These are phyloP conservation scores for Pogonus chalceus DNA, from an alignment of 1,140 invertebrate species.

Conservation along the genomic window DNA sequence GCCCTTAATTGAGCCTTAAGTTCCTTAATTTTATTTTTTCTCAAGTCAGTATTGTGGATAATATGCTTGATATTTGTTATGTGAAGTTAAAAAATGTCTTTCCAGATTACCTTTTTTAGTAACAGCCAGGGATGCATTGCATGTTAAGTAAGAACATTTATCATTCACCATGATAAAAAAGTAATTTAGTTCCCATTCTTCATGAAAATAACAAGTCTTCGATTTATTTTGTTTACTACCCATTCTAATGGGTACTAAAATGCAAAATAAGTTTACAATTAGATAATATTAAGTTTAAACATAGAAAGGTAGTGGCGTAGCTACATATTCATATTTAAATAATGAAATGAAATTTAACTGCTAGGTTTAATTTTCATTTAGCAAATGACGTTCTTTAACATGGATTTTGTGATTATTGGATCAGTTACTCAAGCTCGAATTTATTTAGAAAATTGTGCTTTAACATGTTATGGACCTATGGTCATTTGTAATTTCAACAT, in stretches of 20 bases:
- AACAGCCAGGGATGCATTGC: constrained; percentile 21
- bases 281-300: too few species aligned
- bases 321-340: constrained; percentile 2
- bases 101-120: constrained; percentile 26
- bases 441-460: too few species aligned
- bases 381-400: not conserved
- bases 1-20: constrained; percentile 22
- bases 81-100: constrained; percentile 22
- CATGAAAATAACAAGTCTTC: constrained; percentile 18
- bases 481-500: not conserved
- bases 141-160: constrained; percentile 23
- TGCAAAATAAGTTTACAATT: constrained; percentile 1
- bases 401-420: not conserved
- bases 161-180: constrained; percentile 27
- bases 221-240: constrained; percentile 16
- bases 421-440: not conserved
- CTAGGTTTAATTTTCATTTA: not conserved
- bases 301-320: not conserved
- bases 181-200: constrained; percentile 22
- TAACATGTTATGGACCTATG: not conserved
- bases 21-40: constrained; percentile 24
- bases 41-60: constrained; percentile 26
- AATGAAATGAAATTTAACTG: constrained; percentile 8
- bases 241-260: constrained; percentile 13
- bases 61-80: too few species aligned